These are phyloP conservation scores for Siphamia tubifer DNA, from an alignment of 2,113 vertebrate species.

Conservation along the genomic window DNA sequence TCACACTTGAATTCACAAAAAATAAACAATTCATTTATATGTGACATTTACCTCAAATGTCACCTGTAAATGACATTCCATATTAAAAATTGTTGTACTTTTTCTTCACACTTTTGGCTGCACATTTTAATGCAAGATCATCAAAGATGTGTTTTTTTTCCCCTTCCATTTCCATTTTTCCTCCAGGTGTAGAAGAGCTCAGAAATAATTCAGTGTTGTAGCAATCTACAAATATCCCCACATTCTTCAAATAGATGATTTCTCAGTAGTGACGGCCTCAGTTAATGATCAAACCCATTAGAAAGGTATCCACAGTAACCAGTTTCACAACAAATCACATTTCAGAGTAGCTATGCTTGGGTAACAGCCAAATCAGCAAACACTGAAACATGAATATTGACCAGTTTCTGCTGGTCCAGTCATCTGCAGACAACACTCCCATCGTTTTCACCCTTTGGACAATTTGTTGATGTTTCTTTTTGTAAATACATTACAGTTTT, in stretches of 20 bases:
- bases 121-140: too few species aligned
- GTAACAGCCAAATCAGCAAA: not conserved
- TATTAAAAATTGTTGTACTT: not conserved
- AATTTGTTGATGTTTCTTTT: not conserved
- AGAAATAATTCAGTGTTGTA: not conserved
- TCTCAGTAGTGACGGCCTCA: constrained; percentile 31
- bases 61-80: not conserved
- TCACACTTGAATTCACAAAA: not conserved
- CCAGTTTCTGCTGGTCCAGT: not conserved
- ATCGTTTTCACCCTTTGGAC: not conserved
- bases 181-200: not conserved
- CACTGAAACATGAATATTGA: constrained; percentile 2
- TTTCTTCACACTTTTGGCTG: too few species aligned
- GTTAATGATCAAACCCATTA: constrained; percentile 75
- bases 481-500: not conserved
- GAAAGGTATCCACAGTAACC: constrained; percentile 62
- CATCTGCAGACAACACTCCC: not conserved
- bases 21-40: too few species aligned
- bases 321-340: constrained; percentile 48
- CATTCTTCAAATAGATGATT: constrained; percentile 26
- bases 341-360: constrained; percentile 29
- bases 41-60: not conserved
- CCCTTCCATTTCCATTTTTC: too few species aligned
- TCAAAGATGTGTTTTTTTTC: too few species aligned
- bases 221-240: not conserved